Evolutionary conservation across 1,140 invertebrate genomes (phyloP), one percentile per base, ranked within the genome.

Genomic region (Micrasema longulum): DNA sequence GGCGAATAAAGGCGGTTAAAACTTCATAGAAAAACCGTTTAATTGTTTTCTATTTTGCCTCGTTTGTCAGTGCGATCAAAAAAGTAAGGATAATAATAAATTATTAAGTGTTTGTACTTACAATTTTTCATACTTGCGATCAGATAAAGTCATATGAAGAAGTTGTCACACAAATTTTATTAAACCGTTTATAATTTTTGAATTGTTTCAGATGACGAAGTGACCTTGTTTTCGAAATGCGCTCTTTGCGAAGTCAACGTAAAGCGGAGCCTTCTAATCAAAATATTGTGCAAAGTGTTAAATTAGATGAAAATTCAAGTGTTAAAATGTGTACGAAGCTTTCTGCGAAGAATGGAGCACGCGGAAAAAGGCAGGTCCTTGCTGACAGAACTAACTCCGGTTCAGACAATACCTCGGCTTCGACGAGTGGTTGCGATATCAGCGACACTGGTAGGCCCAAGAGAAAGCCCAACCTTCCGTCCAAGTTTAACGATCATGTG

Each of bases 341-440:
- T n/a, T 10, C 11, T n/a, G 36, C 11, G 38, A 67, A 60, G 52
- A 74, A 45, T 45, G 26, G 38, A 47, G 50, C 50, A 10, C 7
- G 50, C 18, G 41, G 14, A 11, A 67, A 43, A 41, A 73, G 74
- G 68, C 70, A 18, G 52, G 74, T 47, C 47, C 71, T 76, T 23
- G 66, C 67, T 11, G 71, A 76, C 38, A 69, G 55, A 52, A 76
- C 74, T 7, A 76, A 76, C 45, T 69, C 70, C 9, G 71, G 60
- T 47, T 72, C 69, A 3, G 73, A 72, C 22, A 75, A 75, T 41
- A n/a, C 38, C 3, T 71, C 73, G 1, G 14, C 72, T 2, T 52
- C 69, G 11, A 22, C 69, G 11, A 60, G 36, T 18, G 38, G 20
- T 16, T 23, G 55, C 16, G 50, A 72, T 18, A 48, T 16, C 7